Conservation (phyloP, 2,888 invertebrate genomes). For the Periphyllus acericola region DNA sequence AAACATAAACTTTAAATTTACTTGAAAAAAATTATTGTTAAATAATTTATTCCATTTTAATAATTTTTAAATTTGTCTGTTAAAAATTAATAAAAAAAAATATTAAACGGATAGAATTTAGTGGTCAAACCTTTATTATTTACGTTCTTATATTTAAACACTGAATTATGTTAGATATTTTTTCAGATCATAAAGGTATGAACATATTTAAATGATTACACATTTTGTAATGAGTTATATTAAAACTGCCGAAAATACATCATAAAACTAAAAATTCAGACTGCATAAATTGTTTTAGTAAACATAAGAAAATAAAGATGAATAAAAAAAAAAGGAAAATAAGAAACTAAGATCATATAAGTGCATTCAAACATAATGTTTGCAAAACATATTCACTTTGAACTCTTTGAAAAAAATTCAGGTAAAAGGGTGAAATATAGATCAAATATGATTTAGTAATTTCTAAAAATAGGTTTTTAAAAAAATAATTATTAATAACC, state of each 20-base stretch:
- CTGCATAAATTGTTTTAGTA: neutral
- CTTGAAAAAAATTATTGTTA: no score
- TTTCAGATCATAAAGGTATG: no score
- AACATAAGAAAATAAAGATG: constrained; percentile 4
- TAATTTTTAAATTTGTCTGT: no score
- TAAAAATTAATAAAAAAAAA: no score
- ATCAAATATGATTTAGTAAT: constrained; percentile 17
- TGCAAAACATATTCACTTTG: constrained; percentile 21
- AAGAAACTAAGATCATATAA: constrained; percentile 27
- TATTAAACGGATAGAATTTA: no score
- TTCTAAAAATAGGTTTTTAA: neutral
- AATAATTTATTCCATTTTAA: no score
- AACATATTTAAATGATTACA: no score
- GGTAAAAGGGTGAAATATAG: neutral
- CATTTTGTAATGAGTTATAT: no score
- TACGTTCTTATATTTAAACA: no score
- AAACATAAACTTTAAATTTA: no score
- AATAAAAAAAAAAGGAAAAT: neutral
- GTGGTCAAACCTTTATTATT: no score
- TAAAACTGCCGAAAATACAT: neutral
- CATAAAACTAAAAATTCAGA: neutral
- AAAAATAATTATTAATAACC: constrained; percentile 3
- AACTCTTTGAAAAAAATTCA: neutral
- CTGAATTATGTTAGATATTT: no score
- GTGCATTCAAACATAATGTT: constrained; percentile 28